phyloP scores from a whole-genome alignment of 2,888 invertebrate species.

The Acronicta leporina region DNA sequence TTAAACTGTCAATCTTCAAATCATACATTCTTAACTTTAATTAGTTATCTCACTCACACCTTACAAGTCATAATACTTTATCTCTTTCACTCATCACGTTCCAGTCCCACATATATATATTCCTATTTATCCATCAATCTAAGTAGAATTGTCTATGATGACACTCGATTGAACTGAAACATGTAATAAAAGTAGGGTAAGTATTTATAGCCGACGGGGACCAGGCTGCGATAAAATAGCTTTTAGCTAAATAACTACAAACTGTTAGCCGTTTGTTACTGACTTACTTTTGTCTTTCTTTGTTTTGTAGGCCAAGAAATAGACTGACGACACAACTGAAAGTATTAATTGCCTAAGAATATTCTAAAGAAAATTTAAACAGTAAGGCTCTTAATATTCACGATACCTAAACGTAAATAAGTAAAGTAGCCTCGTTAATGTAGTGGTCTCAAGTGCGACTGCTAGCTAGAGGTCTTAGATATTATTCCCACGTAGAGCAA shows the following conservation, averaged over 20 bases:
- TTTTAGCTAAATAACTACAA: constrained; percentile 43
- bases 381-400: no score
- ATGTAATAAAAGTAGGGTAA: constrained; percentile 43
- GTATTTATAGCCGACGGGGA: constrained; percentile 41
- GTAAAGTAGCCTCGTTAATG: no score
- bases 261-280: constrained; percentile 10
- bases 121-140: constrained; percentile 8
- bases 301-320: constrained; percentile 5
- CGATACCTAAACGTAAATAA: no score
- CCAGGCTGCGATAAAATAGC: constrained; percentile 46
- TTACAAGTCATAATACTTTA: no score
- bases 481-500: no score
- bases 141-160: constrained; percentile 25
- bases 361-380: no score
- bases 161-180: constrained; percentile 31
- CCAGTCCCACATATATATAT: not conserved
- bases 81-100: not conserved
- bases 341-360: no score
- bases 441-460: no score
- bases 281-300: constrained; percentile 4
- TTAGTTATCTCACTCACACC: no score
- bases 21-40: no score
- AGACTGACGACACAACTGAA: constrained; percentile 1
- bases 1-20: no score
- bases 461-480: no score